Conservation (phyloP, 1,140 invertebrate genomes). For the Orchesella cincta region DNA sequence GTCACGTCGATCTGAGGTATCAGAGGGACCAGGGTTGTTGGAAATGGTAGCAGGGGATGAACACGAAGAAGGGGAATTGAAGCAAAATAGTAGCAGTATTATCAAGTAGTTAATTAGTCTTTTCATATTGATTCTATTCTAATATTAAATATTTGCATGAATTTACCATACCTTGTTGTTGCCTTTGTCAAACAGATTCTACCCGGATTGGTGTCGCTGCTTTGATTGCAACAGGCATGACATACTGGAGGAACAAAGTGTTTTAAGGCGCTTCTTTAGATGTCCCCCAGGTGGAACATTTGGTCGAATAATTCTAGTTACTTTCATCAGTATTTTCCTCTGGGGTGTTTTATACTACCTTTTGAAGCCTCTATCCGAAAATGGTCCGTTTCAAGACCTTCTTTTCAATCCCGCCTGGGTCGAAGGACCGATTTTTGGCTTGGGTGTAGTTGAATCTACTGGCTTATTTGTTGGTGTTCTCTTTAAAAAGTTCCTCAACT, state of each 20-base stretch:
- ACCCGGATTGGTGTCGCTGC: conserved; percentile 43
- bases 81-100: not conserved
- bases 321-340: not conserved
- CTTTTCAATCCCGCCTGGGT: not conserved
- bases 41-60: conserved; percentile 14
- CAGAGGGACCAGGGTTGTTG: not conserved
- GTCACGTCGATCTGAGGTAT: too few species aligned
- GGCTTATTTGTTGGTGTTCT: conserved; percentile 41
- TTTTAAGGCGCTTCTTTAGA: not conserved
- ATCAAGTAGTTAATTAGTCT: conserved; percentile 17
- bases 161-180: not conserved
- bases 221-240: not conserved
- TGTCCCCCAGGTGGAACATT: conserved; percentile 29
- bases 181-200: conserved; percentile 34
- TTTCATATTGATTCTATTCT: not conserved
- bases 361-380: not conserved
- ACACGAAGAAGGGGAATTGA: not conserved
- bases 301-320: conserved; percentile 34
- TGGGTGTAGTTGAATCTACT: conserved; percentile 41
- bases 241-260: not conserved
- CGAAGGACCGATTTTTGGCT: conserved; percentile 35
- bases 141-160: not conserved
- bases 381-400: not conserved
- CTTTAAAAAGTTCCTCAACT: conserved; percentile 19
- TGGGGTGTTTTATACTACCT: conserved; percentile 33